Evolutionary conservation across 2,888 invertebrate genomes (phyloP).

Genomic region (Drosophila phalerata): DNA sequence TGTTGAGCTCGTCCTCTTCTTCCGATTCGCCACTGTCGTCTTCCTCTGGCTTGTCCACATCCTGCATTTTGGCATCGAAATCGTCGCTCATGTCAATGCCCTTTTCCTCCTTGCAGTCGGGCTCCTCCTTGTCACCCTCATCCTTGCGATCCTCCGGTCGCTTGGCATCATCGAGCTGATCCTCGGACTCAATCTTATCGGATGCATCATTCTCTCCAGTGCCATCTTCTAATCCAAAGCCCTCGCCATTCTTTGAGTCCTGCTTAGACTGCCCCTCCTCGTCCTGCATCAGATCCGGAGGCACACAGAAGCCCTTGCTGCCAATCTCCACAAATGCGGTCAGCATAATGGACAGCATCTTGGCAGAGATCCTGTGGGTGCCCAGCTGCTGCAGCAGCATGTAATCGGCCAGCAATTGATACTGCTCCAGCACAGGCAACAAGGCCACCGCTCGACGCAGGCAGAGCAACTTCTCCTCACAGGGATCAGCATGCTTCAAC

Average conservation of each 20-base stretch:
- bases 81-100: constrained; percentile 98
- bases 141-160: constrained; percentile 89
- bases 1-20: constrained; percentile 93
- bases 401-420: constrained; percentile 90
- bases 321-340: constrained; percentile 94
- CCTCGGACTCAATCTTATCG: constrained; percentile 92
- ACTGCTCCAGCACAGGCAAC: constrained; percentile 92
- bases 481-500: constrained; percentile 86
- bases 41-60: constrained; percentile 89
- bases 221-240: constrained; percentile 97
- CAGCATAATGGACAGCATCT: constrained; percentile 93
- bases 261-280: constrained; percentile 87
- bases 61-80: constrained; percentile 90
- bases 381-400: constrained; percentile 92
- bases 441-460: constrained; percentile 73
- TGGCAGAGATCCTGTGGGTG: constrained; percentile 92
- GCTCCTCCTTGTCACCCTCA: constrained; percentile 89
- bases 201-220: constrained; percentile 94
- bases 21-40: constrained; percentile 88
- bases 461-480: constrained; percentile 60
- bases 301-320: constrained; percentile 96
- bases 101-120: constrained; percentile 94
- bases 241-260: constrained; percentile 88
- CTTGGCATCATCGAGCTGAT: constrained; percentile 96
- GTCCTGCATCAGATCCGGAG: constrained; percentile 92